phyloP scores from a whole-genome alignment of 2,797 vertebrate genomes.

The Lagocephalus sceleratus region DNA sequence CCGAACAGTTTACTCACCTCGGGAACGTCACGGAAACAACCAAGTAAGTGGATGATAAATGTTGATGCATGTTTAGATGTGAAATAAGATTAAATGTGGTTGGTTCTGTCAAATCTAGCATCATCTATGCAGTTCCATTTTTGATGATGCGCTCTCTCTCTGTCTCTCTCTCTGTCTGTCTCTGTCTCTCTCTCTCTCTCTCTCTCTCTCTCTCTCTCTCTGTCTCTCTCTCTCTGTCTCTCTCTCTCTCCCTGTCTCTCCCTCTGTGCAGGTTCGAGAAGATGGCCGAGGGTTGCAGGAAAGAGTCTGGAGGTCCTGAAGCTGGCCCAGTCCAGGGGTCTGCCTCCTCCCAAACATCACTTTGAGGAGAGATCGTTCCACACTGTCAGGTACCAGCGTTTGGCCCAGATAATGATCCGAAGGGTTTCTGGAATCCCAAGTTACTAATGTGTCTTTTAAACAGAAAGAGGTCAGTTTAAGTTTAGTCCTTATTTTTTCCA shows the following conservation, averaged over 20 bases:
- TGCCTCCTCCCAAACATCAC: slow-evolving; percentile 91
- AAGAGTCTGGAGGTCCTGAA: slow-evolving; percentile 88
- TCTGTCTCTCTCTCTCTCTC: not conserved
- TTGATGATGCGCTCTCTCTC: too few species aligned
- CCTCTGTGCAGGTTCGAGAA: slow-evolving; percentile 87
- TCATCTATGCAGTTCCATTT: too few species aligned
- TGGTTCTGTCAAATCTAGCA: not conserved
- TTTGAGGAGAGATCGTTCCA: slow-evolving; percentile 90
- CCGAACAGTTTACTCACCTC: slow-evolving; percentile 94
- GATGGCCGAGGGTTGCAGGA: slow-evolving; percentile 87
- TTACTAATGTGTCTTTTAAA: not conserved
- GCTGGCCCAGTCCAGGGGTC: slow-evolving; percentile 84
- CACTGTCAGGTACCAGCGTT: slow-evolving; percentile 87
- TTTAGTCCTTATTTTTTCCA: too few species aligned
- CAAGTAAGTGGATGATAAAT: slow-evolving; percentile 76
- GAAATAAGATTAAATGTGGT: not conserved
- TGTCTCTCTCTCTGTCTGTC: not conserved
- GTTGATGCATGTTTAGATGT: not conserved
- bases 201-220: not conserved
- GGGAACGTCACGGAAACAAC: slow-evolving; percentile 90
- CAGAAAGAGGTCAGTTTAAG: too few species aligned
- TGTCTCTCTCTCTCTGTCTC: not conserved
- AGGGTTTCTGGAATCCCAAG: too few species aligned
- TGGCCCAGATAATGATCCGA: too few species aligned
- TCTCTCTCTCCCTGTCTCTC: not conserved